Evolutionary conservation across 2,797 vertebrate species (phyloP).

Genomic region (Notamacropus eugenii): DNA sequence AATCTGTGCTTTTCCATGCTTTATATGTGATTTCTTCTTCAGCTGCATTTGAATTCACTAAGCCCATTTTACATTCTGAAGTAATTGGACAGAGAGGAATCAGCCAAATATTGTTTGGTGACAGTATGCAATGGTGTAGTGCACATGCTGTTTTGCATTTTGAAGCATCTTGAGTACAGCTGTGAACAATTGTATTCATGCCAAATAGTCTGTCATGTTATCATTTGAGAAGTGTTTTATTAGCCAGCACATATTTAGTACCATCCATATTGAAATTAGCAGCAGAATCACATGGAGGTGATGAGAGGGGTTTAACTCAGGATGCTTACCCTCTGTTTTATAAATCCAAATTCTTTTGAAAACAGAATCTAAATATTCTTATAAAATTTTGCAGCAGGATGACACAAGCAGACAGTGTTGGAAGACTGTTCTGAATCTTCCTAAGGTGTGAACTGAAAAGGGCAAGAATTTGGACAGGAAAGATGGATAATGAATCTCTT

Average conservation of each 20-base stretch:
- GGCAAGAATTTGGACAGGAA: background rate
- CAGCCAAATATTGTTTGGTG: slow-evolving; percentile 68
- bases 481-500: background rate
- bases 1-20: background rate
- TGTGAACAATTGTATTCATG: slow-evolving; percentile 72
- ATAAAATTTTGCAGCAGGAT: slow-evolving; percentile 10
- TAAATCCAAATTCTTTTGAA: background rate
- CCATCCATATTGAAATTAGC: slow-evolving; percentile 72
- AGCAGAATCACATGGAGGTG: slow-evolving; percentile 44
- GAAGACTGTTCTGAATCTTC: background rate
- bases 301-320: slow-evolving; percentile 56
- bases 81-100: slow-evolving; percentile 59
- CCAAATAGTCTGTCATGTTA: slow-evolving; percentile 73
- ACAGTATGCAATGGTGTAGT: slow-evolving; percentile 56
- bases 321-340: slow-evolving; percentile 47
- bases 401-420: background rate
- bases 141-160: slow-evolving; percentile 69
- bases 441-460: slow-evolving; percentile 17
- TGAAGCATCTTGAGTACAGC: slow-evolving; percentile 75
- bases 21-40: slow-evolving; percentile 15
- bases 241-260: slow-evolving; percentile 72
- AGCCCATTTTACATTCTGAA: slow-evolving; percentile 40
- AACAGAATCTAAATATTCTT: background rate
- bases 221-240: slow-evolving; percentile 66
- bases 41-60: background rate